Percentiles rank a stretch among this genome's conserved stretches.
Evolutionary conservation across 2,113 vertebrate species (phyloP).

Genomic region (Phodopus roborovskii): DNA sequence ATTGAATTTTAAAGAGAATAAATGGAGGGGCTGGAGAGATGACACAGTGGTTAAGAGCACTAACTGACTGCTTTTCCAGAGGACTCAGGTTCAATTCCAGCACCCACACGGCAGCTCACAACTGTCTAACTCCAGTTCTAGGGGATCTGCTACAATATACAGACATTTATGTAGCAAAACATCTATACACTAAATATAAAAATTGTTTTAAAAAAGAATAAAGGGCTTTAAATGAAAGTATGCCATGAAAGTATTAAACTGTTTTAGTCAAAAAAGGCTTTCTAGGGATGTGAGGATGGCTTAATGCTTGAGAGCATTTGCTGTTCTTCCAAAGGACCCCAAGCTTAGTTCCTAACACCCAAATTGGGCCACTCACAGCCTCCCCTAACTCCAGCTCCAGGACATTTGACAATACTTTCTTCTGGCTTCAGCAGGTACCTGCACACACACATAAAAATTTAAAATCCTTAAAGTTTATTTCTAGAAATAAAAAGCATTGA

Average conservation of each 20-base stretch:
- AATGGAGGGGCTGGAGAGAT: too few species aligned
- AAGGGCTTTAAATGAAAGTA: neutral
- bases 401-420: neutral
- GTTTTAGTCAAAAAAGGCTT: neutral
- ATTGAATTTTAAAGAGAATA: neutral
- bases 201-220: neutral
- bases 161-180: too few species aligned
- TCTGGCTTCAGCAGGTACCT: neutral
- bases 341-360: neutral
- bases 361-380: neutral
- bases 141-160: too few species aligned
- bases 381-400: neutral
- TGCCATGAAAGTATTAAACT: neutral
- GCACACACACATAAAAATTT: neutral
- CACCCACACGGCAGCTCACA: too few species aligned
- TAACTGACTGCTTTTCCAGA: too few species aligned
- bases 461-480: neutral
- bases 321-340: neutral
- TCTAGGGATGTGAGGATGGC: slow-evolving; percentile 30
- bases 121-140: too few species aligned
- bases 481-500: neutral
- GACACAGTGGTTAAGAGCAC: too few species aligned
- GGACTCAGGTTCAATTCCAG: too few species aligned
- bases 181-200: too few species aligned
- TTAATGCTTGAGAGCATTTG: neutral